These are phyloP conservation scores for Cecropterus lyciades DNA, from an alignment of 1,140 invertebrate genomes.

Conservation along the genomic window DNA sequence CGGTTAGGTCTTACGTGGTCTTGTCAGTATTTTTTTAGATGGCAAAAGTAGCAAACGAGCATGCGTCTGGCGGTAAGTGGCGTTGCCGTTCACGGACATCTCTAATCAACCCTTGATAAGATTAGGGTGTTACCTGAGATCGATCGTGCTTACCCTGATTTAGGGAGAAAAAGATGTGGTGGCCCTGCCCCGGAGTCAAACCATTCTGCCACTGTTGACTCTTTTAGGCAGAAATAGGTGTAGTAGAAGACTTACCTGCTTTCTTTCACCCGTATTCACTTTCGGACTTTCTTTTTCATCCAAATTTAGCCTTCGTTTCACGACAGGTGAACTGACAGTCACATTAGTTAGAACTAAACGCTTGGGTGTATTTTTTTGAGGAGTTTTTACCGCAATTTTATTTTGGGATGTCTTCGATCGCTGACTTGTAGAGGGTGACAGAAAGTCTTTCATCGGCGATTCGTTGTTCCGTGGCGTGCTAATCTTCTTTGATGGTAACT, in stretches of 20 bases:
- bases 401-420: slow-evolving; percentile 43
- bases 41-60: no score
- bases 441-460: slow-evolving; percentile 60
- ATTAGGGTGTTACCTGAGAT: no score
- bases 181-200: no score
- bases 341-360: slow-evolving; percentile 57
- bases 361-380: slow-evolving; percentile 39
- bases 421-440: slow-evolving; percentile 58
- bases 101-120: no score
- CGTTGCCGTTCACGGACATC: no score
- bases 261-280: slow-evolving; percentile 17
- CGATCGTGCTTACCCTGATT: no score
- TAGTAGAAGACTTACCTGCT: not conserved
- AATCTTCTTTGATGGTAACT: slow-evolving; percentile 59
- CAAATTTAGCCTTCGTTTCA: slow-evolving; percentile 54
- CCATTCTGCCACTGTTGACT: no score
- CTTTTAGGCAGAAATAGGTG: no score
- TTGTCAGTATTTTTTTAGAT: no score
- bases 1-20: no score
- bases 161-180: no score
- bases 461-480: slow-evolving; percentile 33
- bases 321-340: slow-evolving; percentile 72
- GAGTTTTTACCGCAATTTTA: slow-evolving; percentile 30
- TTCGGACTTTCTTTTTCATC: slow-evolving; percentile 31
- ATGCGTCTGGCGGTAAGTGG: no score